phyloP scores from a whole-genome alignment of 2,888 invertebrate species.

The Hirudinaria manillensis region DNA sequence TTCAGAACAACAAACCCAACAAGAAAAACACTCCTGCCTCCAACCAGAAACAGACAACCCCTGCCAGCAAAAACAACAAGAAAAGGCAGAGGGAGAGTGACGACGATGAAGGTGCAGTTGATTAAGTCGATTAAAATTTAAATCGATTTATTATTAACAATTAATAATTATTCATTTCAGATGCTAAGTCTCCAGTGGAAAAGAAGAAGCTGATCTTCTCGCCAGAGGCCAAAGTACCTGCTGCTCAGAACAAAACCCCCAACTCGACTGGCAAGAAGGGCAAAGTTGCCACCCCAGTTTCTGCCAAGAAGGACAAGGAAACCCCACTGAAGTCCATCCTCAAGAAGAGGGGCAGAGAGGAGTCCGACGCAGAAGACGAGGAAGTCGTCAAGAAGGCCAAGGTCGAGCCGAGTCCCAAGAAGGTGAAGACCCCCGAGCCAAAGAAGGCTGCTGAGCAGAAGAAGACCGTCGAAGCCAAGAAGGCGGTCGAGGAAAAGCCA shows the following conservation, averaged over 20 bases:
- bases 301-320: neutral
- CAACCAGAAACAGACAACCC: neutral
- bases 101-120: neutral
- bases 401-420: no score
- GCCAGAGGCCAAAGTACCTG: neutral
- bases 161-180: conserved; percentile 1
- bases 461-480: neutral
- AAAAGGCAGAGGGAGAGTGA: neutral
- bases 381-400: no score
- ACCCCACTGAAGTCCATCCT: neutral
- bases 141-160: neutral
- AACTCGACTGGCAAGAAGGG: no score
- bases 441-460: neutral
- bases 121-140: neutral
- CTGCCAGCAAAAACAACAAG: neutral
- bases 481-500: neutral
- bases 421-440: no score
- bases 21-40: no score
- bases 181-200: neutral
- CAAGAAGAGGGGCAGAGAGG: neutral
- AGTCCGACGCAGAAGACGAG: neutral
- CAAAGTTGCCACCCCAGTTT: no score
- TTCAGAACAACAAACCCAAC: no score
- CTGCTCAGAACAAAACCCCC: neutral
- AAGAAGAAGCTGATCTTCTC: neutral